A percentile compares a stretch with the other conserved stretches of the same genome.
Evolutionary conservation across 2,797 vertebrate genomes (phyloP).

Genomic region (Mastacembelus armatus): DNA sequence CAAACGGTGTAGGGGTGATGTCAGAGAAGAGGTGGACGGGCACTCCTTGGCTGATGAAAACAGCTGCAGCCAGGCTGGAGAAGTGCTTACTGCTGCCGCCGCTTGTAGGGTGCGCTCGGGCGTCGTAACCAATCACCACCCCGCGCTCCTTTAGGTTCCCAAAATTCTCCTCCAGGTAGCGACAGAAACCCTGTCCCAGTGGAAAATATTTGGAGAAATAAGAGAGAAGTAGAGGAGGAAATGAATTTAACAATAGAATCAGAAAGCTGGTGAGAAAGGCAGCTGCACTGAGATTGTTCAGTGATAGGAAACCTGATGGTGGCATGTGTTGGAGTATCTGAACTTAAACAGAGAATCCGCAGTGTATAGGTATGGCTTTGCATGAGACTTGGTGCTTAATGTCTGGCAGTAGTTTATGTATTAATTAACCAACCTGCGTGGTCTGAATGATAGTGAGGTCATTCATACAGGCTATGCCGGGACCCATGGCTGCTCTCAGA

Average conservation of each 20-base stretch:
- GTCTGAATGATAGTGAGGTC: constrained; percentile 98
- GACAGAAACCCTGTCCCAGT: constrained; percentile 90
- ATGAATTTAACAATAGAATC: background rate
- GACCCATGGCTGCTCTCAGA: constrained; percentile 93
- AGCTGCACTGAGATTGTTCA: background rate
- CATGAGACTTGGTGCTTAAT: constrained; percentile 18
- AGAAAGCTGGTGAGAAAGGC: background rate
- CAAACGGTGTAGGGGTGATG: constrained; percentile 96
- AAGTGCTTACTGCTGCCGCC: constrained; percentile 93
- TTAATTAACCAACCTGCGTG: constrained; percentile 87
- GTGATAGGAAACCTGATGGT: background rate
- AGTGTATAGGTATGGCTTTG: background rate
- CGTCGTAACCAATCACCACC: constrained; percentile 94
- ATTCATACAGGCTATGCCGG: constrained; percentile 93
- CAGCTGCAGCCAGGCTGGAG: constrained; percentile 89
- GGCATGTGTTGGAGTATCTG: background rate
- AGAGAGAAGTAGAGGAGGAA: background rate
- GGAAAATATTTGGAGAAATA: background rate
- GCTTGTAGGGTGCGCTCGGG: constrained; percentile 90
- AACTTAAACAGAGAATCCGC: constrained; percentile 1
- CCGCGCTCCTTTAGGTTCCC: constrained; percentile 90
- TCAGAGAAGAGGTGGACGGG: constrained; percentile 93
- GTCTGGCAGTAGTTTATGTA: constrained; percentile 1
- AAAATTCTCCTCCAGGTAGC: constrained; percentile 91
- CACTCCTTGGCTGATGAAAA: constrained; percentile 89